Conservation (phyloP, 2,113 vertebrate genomes). For the Gambusia affinis region DNA sequence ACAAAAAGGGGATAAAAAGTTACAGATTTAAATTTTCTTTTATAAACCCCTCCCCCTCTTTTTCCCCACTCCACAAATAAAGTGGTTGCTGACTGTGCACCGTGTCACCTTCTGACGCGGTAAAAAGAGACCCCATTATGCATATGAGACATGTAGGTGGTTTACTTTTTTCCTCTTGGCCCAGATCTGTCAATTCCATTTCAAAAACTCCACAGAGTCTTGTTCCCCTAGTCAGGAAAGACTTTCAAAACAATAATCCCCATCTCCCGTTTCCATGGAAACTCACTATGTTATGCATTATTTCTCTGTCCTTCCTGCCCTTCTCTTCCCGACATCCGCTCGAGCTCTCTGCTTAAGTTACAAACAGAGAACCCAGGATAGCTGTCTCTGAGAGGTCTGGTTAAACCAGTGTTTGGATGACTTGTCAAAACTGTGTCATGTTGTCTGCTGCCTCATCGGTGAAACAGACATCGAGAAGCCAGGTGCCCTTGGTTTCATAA, state of each 20-base stretch:
- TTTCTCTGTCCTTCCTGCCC: conserved; percentile 31
- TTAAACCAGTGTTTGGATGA: conserved; percentile 32
- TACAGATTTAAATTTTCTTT: too few relatives aligned
- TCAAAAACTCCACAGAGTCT: conserved; percentile 53
- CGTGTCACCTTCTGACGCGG: conserved; percentile 28
- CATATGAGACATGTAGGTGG: conserved; percentile 47
- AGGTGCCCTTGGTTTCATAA: conserved; percentile 12
- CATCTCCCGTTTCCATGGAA: conserved; percentile 50
- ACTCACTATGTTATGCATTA: conserved; percentile 39
- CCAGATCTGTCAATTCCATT: conserved; percentile 68
- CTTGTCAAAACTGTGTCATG: conserved; percentile 40
- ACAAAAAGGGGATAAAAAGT: too few relatives aligned
- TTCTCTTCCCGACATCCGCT: conserved; percentile 5
- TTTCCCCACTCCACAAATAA: not conserved
- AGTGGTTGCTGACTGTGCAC: conserved; percentile 18
- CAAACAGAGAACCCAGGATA: conserved; percentile 19
- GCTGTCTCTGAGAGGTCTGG: conserved; percentile 31
- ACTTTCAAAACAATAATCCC: conserved; percentile 64
- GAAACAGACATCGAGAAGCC: conserved; percentile 49
- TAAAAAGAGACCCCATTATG: conserved; percentile 43
- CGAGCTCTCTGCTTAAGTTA: conserved; percentile 22
- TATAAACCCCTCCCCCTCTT: too few relatives aligned
- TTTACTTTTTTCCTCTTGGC: conserved; percentile 60
- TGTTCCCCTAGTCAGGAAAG: conserved; percentile 53
- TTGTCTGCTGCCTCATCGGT: conserved; percentile 17